Percentiles rank a stretch among this genome's conserved stretches.
Evolutionary conservation across 1,140 invertebrate species (phyloP).

Genomic region (Eurosta solidaginis): DNA sequence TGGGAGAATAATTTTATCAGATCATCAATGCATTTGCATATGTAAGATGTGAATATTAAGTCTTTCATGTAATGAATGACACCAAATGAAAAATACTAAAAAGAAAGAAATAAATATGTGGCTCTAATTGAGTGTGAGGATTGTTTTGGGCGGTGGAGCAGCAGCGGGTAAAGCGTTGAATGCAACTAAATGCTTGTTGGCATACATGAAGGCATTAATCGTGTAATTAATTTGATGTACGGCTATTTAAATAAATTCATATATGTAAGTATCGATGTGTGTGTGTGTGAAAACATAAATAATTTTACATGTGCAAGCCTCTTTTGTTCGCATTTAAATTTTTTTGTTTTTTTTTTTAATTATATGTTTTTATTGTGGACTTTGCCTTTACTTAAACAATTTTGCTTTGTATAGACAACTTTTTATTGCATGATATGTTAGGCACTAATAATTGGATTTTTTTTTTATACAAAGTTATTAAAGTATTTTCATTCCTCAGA

Average conservation of each 20-base stretch:
- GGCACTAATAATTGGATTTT: too few relatives aligned
- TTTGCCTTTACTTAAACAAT: neutral
- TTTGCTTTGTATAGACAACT: too few relatives aligned
- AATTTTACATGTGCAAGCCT: neutral
- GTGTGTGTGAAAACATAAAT: neutral
- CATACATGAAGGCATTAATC: constrained; percentile 58
- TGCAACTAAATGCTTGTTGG: constrained; percentile 27
- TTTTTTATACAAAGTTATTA: too few relatives aligned
- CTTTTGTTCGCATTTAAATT: neutral
- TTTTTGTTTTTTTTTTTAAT: neutral
- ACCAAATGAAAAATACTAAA: neutral
- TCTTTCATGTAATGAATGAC: constrained; percentile 26
- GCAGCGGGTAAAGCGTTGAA: neutral
- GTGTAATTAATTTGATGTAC: neutral
- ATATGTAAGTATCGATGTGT: neutral
- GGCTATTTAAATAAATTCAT: neutral
- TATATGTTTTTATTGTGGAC: neutral
- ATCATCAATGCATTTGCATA: neutral
- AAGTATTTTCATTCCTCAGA: too few relatives aligned
- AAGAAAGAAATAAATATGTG: neutral
- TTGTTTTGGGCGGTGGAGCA: neutral
- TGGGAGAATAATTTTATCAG: too few relatives aligned
- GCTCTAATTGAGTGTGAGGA: neutral
- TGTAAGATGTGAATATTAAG: neutral
- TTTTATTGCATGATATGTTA: too few relatives aligned